Base-by-base conservation (phyloP, 2,797 vertebrate species). In the Amniataba percoides region DNA sequence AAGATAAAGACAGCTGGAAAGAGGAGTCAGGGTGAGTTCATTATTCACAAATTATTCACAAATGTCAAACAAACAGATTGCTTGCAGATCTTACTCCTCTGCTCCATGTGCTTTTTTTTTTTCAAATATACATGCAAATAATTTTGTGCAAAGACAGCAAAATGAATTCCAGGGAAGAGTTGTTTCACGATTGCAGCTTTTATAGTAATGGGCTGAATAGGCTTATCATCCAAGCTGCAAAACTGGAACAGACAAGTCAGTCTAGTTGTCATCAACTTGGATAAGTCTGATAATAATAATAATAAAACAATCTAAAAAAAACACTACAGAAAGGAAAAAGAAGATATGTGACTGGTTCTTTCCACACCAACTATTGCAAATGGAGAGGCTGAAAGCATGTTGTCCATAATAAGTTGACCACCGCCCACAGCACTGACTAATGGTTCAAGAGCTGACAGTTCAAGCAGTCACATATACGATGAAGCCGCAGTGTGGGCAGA, bases 1-100 rank as follows among this genome's bases (percentile, higher is more conserved):
- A 96, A 92, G 95, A 96, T 62, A 96, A 94, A 84, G 97, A 98
- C 65, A 95, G 96, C 72, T 96, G 96, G 95, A 94, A 93, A 86
- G 96, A 97, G 63, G 97, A 97, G 67, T 97, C 96, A 67, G 97
- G 97, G 98, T 99, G 94, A 94, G 92, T 83, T 62, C 1, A 2
- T 36, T 10, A 12, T 8, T 71, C n/a, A 51, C n/a, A n/a, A n/a
- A n/a, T n/a, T n/a, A 4, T 2, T n/a, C n/a, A 13, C 34, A 42
- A 34, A 14, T 3, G 19, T 23, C 21, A 14, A 68, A 76, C 15
- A n/a, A 39, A 21, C 1, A 1, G 3, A 13, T 53, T 15, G 15
- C 11, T 4, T 23, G 39, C 16, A n/a, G 3, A 34, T 34, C 16
- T 74, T 49, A 9, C 16, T 18, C 2, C 19, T 36, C 7, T 14